Evolutionary conservation across 2,797 vertebrate genomes (phyloP).

Genomic region (Poeciliopsis paucimaculata): DNA sequence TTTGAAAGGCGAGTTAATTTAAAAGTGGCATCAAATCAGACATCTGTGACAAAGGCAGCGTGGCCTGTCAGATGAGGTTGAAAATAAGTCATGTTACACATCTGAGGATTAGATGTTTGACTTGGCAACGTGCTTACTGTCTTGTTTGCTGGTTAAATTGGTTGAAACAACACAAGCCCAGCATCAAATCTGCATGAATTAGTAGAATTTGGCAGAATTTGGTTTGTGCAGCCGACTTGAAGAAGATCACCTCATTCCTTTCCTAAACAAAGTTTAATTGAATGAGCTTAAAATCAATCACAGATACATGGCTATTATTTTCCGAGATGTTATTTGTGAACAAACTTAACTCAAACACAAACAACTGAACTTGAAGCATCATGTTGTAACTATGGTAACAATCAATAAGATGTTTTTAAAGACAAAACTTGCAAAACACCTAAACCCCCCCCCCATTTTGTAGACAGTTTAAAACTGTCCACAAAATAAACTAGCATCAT

Average conservation of each 20-base stretch:
- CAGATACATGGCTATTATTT: neutral
- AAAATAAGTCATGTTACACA: neutral
- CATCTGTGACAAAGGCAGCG: neutral
- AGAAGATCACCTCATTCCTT: neutral
- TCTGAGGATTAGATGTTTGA: neutral
- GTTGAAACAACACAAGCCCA: neutral
- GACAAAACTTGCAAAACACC: neutral
- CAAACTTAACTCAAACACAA: neutral
- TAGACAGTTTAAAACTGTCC: too few relatives aligned
- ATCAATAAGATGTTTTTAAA: neutral
- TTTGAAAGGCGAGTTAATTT: neutral
- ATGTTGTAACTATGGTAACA: neutral
- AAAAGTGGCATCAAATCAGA: neutral
- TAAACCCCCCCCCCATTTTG: too few relatives aligned
- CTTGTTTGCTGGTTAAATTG: neutral
- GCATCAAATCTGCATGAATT: neutral
- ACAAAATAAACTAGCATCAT: too few relatives aligned
- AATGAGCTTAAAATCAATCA: neutral
- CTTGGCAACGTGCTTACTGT: neutral
- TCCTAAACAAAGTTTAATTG: neutral
- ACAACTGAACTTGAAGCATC: neutral
- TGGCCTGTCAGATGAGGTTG: neutral
- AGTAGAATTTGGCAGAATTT: neutral
- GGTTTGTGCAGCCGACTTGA: neutral
- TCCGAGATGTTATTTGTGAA: neutral